Evolutionary conservation across 2,113 vertebrate species (phyloP).

Genomic region (Ciconia boyciana): DNA sequence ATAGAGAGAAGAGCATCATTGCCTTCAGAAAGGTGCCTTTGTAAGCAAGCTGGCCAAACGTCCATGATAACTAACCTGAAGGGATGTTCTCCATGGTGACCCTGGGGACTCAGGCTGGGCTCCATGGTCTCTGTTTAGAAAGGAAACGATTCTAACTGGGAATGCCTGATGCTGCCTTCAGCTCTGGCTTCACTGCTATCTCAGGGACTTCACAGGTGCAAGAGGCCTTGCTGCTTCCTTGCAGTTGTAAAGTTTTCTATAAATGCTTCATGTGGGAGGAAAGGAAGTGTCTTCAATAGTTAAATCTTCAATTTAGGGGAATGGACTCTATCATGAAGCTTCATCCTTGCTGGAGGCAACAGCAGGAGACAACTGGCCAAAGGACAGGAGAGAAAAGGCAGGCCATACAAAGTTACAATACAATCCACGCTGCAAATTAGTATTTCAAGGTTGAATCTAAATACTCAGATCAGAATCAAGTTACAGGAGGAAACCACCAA

Average conservation of each 20-base stretch:
- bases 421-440: not conserved
- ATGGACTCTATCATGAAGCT: not conserved
- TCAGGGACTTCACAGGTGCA: not conserved
- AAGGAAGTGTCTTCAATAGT: not conserved
- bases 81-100: not conserved
- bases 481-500: not conserved
- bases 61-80: rapidly evolving
- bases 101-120: not conserved
- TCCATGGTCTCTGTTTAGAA: not conserved
- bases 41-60: rapidly evolving
- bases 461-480: not conserved
- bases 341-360: not conserved
- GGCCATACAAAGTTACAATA: not conserved
- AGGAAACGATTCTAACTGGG: not conserved
- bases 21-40: not conserved
- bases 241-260: not conserved
- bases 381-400: not conserved
- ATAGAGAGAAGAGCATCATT: not conserved
- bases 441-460: not conserved
- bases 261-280: not conserved
- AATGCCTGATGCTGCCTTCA: not conserved
- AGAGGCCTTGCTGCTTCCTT: not conserved
- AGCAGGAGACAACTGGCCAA: not conserved
- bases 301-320: not conserved
- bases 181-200: not conserved